Base-by-base conservation (phyloP, 2,888 invertebrate species). In the Troilus luridus region DNA sequence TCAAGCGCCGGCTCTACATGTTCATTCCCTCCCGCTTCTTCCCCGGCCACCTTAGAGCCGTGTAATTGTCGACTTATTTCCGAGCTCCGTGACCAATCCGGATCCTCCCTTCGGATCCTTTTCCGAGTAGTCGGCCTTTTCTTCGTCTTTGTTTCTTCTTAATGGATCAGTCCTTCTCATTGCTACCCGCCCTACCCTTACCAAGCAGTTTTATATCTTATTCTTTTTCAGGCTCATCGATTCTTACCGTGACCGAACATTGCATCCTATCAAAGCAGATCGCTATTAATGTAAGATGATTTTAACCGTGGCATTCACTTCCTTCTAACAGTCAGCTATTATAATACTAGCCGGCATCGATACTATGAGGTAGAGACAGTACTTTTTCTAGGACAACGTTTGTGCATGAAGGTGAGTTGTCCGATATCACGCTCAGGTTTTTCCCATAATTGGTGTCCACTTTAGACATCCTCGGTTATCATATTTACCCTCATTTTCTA, bases 81-180 rank as follows among this genome's bases (percentile, higher is more conserved):
- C 27, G 56, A 56, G 12, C 10, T n/a, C 56, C 85, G 85, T 85
- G 85, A n/a, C 85, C 56, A n/a, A 85, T 85, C 85, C 56, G n/a
- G 27, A 9, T n/a, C 85, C 56, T 56, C 56, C 85, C 85, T 85
- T 85, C 56, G n/a, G 85, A 85, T 85, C 85, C 85, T 85, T 27
- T 85, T 11, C 85, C 85, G 85, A 85, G n/a, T 12, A 12, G 85
- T 85, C 85, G 21, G 56, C 85, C 56, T 58, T 85, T 85, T 85
- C 56, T 85, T 58, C 85, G 21, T 54, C 56, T 85, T 85, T 85
- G 56, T 85, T 85, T 85, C 56, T 85, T 85, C 12, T 56, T 85
- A 58, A 85, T 85, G 85, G 85, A 85, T 56, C 85, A n/a, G 85
- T 58, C 85, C 85, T 81, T 81, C 81, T 85, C 85, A 85, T 85